Conservation (phyloP, 2,113 vertebrate genomes). For the Xyrauchen texanus region DNA sequence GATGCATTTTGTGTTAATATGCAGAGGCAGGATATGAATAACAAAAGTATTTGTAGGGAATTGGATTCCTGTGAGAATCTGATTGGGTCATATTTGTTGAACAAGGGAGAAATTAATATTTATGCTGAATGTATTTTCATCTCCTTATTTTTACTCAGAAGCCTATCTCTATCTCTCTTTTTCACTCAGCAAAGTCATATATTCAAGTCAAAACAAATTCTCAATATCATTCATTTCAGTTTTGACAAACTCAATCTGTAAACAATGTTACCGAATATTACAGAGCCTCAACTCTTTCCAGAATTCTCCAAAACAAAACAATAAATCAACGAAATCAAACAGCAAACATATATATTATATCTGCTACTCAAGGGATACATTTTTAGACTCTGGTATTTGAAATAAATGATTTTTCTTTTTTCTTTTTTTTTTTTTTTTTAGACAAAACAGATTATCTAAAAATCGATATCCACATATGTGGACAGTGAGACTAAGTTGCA, state of each 20-base stretch:
- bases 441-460: too few species aligned
- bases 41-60: conserved; percentile 39
- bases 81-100: conserved; percentile 29
- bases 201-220: conserved; percentile 36
- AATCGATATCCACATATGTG: too few species aligned
- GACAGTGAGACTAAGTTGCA: too few species aligned
- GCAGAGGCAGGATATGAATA: conserved; percentile 11
- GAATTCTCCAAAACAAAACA: conserved; percentile 9
- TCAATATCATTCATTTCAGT: conserved; percentile 34
- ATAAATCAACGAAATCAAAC: conserved; percentile 18
- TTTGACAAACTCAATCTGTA: neutral
- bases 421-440: too few species aligned
- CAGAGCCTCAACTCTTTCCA: neutral
- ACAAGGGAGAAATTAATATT: conserved; percentile 43
- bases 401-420: too few species aligned
- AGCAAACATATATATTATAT: conserved; percentile 1
- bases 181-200: conserved; percentile 10
- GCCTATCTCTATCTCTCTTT: neutral
- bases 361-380: too few species aligned
- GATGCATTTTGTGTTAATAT: conserved; percentile 36
- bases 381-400: too few species aligned
- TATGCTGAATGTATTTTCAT: conserved; percentile 12
- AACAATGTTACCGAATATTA: conserved; percentile 14
- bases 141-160: neutral
- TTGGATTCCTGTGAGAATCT: conserved; percentile 31